A percentile compares a stretch with the other conserved stretches of the same genome.
phyloP scores from a whole-genome alignment of 2,113 vertebrate genomes.

The Hypocryptadius cinnamomeus region DNA sequence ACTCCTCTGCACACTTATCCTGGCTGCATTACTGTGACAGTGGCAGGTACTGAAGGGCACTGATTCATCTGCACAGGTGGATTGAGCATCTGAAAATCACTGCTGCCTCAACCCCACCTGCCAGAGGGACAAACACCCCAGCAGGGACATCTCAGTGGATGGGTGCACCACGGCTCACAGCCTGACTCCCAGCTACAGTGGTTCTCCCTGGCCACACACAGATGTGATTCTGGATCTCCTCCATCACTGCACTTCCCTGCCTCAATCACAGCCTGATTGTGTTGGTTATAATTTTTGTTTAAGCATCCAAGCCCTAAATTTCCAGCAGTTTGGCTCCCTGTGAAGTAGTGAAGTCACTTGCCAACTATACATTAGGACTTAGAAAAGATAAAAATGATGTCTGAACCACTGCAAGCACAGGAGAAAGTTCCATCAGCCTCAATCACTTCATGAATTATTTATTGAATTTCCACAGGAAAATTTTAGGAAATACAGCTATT shows the following conservation, averaged over 20 bases:
- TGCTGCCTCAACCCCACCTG: background rate
- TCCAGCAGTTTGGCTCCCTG: background rate
- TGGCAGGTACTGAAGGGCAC: rapidly evolving
- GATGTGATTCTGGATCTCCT: background rate
- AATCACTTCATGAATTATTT: background rate
- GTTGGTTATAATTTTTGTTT: background rate
- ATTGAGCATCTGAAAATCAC: background rate
- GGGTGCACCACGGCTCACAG: background rate
- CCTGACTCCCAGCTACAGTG: background rate
- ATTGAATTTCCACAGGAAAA: background rate
- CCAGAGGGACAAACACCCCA: background rate
- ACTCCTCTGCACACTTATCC: rapidly evolving
- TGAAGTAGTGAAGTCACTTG: background rate
- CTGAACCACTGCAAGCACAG: background rate
- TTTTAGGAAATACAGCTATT: background rate
- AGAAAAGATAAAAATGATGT: background rate
- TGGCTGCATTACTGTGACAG: rapidly evolving
- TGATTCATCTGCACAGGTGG: background rate
- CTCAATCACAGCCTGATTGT: background rate
- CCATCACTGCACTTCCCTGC: background rate
- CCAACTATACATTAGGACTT: background rate
- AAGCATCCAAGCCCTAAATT: background rate
- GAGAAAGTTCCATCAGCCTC: background rate
- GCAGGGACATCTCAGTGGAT: rapidly evolving
- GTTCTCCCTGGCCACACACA: rapidly evolving